These are phyloP conservation scores for Characodon lateralis DNA, from an alignment of 2,797 vertebrate genomes.

Conservation along the genomic window DNA sequence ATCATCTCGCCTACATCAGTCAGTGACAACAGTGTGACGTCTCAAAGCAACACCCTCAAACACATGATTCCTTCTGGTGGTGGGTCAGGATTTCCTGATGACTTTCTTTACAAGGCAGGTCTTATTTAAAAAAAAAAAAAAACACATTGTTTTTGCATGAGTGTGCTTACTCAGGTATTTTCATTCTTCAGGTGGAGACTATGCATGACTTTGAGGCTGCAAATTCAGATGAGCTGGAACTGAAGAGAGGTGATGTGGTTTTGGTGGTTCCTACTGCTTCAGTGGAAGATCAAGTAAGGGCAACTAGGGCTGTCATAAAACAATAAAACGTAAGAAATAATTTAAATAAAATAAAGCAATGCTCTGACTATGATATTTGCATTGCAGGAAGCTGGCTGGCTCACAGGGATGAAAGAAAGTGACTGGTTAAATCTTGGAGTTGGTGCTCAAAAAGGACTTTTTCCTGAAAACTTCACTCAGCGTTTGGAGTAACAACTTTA, in stretches of 20 bases:
- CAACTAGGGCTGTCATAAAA: background rate
- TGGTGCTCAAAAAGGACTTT: slow-evolving; percentile 88
- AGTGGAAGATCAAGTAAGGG: slow-evolving; percentile 89
- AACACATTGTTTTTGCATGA: background rate
- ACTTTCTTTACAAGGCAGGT: slow-evolving; percentile 90
- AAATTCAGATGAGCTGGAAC: slow-evolving; percentile 92
- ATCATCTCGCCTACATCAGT: slow-evolving; percentile 66
- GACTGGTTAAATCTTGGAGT: slow-evolving; percentile 88
- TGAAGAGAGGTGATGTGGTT: slow-evolving; percentile 90
- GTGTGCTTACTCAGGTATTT: background rate
- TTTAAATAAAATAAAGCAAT: no score
- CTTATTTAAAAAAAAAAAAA: background rate
- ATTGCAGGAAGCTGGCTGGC: slow-evolving; percentile 94
- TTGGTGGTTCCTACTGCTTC: slow-evolving; percentile 89
- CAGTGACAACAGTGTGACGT: slow-evolving; percentile 68
- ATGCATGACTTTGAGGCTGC: slow-evolving; percentile 96
- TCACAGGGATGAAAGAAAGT: slow-evolving; percentile 89
- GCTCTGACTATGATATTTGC: background rate
- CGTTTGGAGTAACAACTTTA: slow-evolving; percentile 79
- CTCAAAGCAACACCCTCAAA: slow-evolving; percentile 55
- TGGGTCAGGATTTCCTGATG: slow-evolving; percentile 75
- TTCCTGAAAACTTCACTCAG: slow-evolving; percentile 94
- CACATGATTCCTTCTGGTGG: slow-evolving; percentile 62
- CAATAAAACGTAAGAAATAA: background rate
- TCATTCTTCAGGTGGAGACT: slow-evolving; percentile 86